Percentiles rank a stretch among this genome's conserved stretches.
Evolutionary conservation across 2,797 vertebrate genomes (phyloP).

Genomic region (Esox masquinongy): DNA sequence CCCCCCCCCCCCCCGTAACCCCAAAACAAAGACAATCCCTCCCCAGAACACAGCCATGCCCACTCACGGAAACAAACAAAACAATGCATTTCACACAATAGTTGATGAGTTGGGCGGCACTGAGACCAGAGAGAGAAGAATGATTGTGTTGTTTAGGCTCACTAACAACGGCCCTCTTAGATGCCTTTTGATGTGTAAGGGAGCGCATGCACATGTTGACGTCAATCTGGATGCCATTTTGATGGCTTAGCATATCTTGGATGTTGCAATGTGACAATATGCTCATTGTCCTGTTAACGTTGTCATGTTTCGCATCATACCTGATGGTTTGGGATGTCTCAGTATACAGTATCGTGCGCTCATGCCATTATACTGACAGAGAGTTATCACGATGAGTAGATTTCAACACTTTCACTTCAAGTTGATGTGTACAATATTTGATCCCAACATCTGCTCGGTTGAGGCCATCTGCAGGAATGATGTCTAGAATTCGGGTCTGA

Average conservation of each 20-base stretch:
- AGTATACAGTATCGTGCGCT: neutral
- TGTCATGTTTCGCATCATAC: conserved; percentile 30
- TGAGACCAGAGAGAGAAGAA: conserved; percentile 56
- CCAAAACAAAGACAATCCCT: conserved; percentile 52
- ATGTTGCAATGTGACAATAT: too few relatives aligned
- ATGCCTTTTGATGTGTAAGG: conserved; percentile 54
- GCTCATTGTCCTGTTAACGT: conserved; percentile 15
- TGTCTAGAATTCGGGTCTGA: conserved; percentile 39
- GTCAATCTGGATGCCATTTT: conserved; percentile 33
- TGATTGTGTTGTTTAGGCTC: conserved; percentile 59
- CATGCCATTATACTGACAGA: conserved; percentile 9
- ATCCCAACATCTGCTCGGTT: conserved; percentile 33
- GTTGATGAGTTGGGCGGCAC: conserved; percentile 43
- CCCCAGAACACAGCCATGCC: conserved; percentile 50
- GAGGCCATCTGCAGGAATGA: conserved; percentile 7
- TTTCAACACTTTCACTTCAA: conserved; percentile 19
- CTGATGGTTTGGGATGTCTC: conserved; percentile 5
- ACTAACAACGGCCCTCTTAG: conserved; percentile 63
- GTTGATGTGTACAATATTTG: conserved; percentile 30
- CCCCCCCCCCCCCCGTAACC: conserved; percentile 19
- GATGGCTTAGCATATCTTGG: too few relatives aligned
- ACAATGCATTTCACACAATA: conserved; percentile 22
- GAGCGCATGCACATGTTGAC: conserved; percentile 11
- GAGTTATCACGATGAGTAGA: neutral
- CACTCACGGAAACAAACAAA: neutral